These are phyloP conservation scores for Drosophila anceps DNA, from an alignment of 2,888 invertebrate species.

Conservation along the genomic window DNA sequence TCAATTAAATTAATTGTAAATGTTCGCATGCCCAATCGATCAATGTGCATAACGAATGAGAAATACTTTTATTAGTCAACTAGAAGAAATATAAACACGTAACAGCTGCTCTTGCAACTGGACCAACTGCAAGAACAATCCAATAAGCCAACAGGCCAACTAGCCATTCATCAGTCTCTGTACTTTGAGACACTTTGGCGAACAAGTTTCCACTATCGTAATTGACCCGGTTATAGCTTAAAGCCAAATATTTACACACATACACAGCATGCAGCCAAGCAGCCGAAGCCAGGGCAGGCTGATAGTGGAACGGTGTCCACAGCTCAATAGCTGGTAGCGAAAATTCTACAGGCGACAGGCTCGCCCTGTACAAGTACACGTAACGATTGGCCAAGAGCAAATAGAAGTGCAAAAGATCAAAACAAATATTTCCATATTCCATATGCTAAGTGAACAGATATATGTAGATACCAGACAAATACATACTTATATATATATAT, in stretches of 20 bases:
- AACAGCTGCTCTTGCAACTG: background rate
- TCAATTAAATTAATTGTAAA: slow-evolving; percentile 2
- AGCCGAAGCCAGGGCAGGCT: too few relatives aligned
- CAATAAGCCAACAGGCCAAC: background rate
- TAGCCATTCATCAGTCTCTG: slow-evolving; percentile 44
- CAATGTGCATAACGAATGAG: slow-evolving; percentile 20
- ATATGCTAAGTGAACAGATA: slow-evolving; percentile 47
- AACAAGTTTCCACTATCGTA: slow-evolving; percentile 41
- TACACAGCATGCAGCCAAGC: background rate
- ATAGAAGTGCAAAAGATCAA: slow-evolving; percentile 48
- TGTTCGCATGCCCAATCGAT: slow-evolving; percentile 21
- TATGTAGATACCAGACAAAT: slow-evolving; percentile 12
- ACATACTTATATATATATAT: too few relatives aligned
- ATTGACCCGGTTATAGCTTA: slow-evolving; percentile 62
- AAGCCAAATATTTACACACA: slow-evolving; percentile 56
- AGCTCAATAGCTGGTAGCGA: slow-evolving; percentile 22
- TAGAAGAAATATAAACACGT: background rate
- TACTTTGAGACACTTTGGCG: slow-evolving; percentile 30
- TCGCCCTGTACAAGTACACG: slow-evolving; percentile 35
- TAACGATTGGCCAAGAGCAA: slow-evolving; percentile 58
- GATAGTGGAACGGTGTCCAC: too few relatives aligned
- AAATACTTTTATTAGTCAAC: slow-evolving; percentile 18
- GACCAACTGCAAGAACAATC: background rate
- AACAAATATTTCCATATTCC: slow-evolving; percentile 41
- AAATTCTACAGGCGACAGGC: background rate